phyloP scores from a whole-genome alignment of 2,797 vertebrate genomes.

The Passerculus sandwichensis region DNA sequence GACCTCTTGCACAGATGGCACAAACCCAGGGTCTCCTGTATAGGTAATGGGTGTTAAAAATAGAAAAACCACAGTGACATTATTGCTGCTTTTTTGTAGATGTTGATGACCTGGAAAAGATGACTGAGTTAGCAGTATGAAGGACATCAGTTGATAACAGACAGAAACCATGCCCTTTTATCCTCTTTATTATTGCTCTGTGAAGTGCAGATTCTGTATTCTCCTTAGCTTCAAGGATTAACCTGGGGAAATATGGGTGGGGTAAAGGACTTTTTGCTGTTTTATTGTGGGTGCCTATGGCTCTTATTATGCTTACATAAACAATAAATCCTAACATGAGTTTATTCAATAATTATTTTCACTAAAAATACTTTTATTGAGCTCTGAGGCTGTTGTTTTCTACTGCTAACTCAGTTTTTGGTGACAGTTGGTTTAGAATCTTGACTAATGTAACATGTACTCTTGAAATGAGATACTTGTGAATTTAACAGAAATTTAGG shows the following conservation, averaged over 20 bases:
- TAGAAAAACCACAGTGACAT: background rate
- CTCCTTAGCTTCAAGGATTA: background rate
- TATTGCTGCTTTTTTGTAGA: background rate
- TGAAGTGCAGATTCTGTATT: background rate
- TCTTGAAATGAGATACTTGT: background rate
- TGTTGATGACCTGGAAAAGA: conserved; percentile 5
- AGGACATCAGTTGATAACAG: background rate
- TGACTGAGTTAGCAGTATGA: background rate
- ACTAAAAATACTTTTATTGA: background rate
- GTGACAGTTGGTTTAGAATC: background rate
- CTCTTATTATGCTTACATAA: background rate
- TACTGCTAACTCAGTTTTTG: background rate
- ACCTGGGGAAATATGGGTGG: background rate
- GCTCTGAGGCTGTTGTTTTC: background rate
- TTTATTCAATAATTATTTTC: background rate
- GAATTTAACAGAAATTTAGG: background rate
- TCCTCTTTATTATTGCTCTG: background rate
- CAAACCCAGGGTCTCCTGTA: background rate
- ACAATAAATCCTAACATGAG: background rate
- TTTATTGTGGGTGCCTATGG: background rate
- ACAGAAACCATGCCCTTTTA: background rate
- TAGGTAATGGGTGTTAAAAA: background rate
- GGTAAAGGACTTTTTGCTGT: background rate
- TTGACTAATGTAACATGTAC: background rate
- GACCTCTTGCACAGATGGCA: background rate